phyloP scores from a whole-genome alignment of 2,888 invertebrate genomes.

The Mesodorylaimus sp. region DNA sequence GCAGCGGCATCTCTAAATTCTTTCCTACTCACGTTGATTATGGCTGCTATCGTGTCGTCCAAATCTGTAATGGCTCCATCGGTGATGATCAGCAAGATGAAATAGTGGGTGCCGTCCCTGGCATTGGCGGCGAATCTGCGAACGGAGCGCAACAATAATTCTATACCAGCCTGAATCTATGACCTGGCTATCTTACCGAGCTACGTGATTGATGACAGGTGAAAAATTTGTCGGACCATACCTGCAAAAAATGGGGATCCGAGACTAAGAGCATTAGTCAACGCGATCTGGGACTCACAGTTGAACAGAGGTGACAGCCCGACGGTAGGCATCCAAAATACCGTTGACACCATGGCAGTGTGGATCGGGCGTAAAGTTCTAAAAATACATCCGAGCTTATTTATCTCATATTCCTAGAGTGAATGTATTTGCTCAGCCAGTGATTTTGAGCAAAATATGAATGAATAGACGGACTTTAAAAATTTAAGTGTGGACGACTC shows the following conservation, averaged over 20 bases:
- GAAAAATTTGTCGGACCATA: constrained; percentile 45
- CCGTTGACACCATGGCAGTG: constrained; percentile 38
- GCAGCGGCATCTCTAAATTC: no score
- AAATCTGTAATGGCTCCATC: constrained; percentile 45
- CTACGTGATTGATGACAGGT: constrained; percentile 40
- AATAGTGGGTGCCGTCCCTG: constrained; percentile 39
- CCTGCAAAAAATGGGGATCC: no score
- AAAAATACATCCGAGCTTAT: constrained; percentile 17
- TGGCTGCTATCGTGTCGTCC: constrained; percentile 38
- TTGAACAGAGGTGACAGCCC: constrained; percentile 37
- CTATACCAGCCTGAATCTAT: not conserved
- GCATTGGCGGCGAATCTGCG: constrained; percentile 35
- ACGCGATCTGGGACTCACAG: no score
- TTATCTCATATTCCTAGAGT: no score
- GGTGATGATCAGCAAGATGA: constrained; percentile 43
- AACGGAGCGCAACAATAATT: constrained; percentile 6
- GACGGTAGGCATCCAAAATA: constrained; percentile 38
- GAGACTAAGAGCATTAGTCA: no score
- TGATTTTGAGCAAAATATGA: no score
- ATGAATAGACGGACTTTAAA: no score
- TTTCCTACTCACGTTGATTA: no score
- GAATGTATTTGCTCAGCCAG: no score
- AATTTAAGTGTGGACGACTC: no score
- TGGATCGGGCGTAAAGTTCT: constrained; percentile 41
- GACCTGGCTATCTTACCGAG: constrained; percentile 30